Conservation (phyloP, 2,113 vertebrate genomes). For the Cololabis saira region DNA sequence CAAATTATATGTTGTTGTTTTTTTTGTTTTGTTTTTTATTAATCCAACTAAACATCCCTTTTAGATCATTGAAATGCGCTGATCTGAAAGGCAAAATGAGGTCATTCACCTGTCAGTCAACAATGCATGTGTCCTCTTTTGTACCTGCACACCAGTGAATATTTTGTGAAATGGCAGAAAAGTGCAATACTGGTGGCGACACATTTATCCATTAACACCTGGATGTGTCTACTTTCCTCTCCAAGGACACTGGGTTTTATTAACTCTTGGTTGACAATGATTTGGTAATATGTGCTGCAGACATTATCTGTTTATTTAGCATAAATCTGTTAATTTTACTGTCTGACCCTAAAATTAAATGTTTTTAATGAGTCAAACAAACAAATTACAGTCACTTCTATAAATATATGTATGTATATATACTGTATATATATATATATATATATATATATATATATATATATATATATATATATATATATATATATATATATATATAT, state of each 20-base stretch:
- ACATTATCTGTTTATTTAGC: neutral
- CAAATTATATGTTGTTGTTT: no score
- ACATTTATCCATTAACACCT: slow-evolving; percentile 34
- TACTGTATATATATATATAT: neutral
- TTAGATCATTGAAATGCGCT: no score
- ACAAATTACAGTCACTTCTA: neutral
- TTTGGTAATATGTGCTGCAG: neutral
- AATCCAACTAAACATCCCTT: no score
- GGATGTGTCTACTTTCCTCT: slow-evolving; percentile 1
- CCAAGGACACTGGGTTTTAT: neutral
- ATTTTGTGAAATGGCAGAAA: no score
- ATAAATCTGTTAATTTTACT: neutral
- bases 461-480: neutral
- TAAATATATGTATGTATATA: neutral
- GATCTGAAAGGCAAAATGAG: no score
- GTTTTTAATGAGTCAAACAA: neutral
- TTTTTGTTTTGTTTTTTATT: no score
- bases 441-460: no score
- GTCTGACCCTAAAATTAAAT: neutral
- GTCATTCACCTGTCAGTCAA: no score
- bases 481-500: no score
- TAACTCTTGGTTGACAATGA: neutral
- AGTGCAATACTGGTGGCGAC: neutral
- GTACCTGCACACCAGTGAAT: no score
- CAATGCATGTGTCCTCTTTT: no score